Percentiles rank a stretch among this genome's conserved stretches.
These are phyloP conservation scores for Eueremaeus valkanovi DNA, from an alignment of 2,888 invertebrate genomes.

Conservation along the genomic window DNA sequence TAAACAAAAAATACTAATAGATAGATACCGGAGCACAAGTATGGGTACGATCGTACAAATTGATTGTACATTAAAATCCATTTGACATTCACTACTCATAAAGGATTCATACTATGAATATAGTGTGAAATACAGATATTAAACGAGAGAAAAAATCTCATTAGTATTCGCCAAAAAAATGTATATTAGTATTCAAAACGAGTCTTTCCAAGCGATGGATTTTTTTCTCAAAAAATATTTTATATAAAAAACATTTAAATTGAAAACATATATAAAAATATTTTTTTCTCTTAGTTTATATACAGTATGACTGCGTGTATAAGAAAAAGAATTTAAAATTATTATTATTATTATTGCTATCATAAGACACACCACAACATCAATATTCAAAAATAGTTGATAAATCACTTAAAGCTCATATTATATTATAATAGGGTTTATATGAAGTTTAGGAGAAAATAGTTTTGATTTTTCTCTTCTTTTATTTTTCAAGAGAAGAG, in stretches of 20 bases:
- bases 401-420: constrained; percentile 15
- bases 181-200: constrained; percentile 32
- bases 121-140: constrained; percentile 28
- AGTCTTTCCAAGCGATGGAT: constrained; percentile 19
- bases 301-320: background rate
- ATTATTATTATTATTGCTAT: constrained; percentile 19
- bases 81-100: constrained; percentile 4
- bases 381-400: constrained; percentile 33
- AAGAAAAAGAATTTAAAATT: constrained; percentile 1
- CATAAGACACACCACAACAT: constrained; percentile 25
- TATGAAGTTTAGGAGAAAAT: background rate
- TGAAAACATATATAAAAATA: constrained; percentile 26
- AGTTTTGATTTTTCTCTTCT: background rate
- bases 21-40: background rate
- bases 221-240: constrained; percentile 10
- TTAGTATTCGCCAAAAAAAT: constrained; percentile 22
- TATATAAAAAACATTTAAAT: constrained; percentile 19
- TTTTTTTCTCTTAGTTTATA: too few species aligned
- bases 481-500: background rate
- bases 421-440: background rate
- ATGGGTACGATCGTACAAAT: background rate
- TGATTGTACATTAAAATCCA: constrained; percentile 25
- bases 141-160: constrained; percentile 19
- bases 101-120: background rate
- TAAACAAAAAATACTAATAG: background rate